A percentile compares a stretch with the other conserved stretches of the same genome.
phyloP scores from a whole-genome alignment of 23 tunicate genomes.

The Corella eumyota region DNA sequence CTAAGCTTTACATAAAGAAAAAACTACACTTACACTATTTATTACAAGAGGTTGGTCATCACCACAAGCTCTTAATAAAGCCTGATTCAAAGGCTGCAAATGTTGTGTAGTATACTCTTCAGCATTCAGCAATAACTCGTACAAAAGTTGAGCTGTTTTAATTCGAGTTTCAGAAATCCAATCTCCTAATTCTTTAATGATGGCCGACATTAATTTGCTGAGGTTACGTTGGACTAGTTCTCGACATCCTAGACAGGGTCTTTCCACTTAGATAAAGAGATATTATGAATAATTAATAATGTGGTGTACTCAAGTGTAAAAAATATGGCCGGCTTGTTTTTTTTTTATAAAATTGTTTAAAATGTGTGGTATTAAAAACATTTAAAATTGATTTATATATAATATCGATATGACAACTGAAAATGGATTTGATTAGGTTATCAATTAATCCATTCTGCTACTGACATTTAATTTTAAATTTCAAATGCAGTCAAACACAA shows the following conservation, averaged over 20 bases:
- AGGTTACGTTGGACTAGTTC: constrained; percentile 89
- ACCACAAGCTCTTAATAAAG: constrained; percentile 59
- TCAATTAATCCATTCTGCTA: no score
- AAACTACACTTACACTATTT: constrained; percentile 39
- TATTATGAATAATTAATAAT: neutral
- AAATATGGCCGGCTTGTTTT: neutral
- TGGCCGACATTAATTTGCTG: constrained; percentile 72
- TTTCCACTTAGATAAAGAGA: constrained; percentile 19
- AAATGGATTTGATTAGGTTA: no score
- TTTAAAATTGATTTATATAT: no score
- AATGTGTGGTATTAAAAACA: no score
- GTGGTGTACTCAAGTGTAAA: neutral
- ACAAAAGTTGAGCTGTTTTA: constrained; percentile 71
- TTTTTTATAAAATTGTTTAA: no score
- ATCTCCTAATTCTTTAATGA: constrained; percentile 70
- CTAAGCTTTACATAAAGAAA: no score
- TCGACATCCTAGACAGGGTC: constrained; percentile 89
- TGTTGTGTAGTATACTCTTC: constrained; percentile 93
- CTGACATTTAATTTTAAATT: neutral
- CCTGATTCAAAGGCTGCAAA: constrained; percentile 87
- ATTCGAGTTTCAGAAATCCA: constrained; percentile 83
- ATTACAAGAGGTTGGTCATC: constrained; percentile 55
- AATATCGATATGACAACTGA: no score
- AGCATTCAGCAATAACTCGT: constrained; percentile 70
- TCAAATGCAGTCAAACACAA: neutral